Conservation (phyloP, 2,888 invertebrate species). For the Standfussiana lucernea region DNA sequence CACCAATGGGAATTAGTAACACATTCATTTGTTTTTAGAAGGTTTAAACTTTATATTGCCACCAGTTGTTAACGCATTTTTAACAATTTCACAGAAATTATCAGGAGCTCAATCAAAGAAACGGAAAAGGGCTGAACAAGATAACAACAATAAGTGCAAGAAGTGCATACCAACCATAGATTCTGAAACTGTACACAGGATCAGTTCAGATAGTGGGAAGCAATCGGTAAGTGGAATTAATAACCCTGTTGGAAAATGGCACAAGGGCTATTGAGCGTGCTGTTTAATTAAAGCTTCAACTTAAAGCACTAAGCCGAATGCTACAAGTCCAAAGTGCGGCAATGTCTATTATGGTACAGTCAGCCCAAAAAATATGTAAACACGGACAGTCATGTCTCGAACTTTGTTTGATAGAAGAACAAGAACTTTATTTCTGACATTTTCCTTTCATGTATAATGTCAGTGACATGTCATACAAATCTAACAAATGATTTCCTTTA, state of each 20-base stretch:
- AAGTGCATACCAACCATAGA: slow-evolving; percentile 77
- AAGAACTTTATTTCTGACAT: too few species aligned
- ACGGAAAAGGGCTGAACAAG: slow-evolving; percentile 84
- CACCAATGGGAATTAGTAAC: background rate
- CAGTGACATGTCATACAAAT: too few species aligned
- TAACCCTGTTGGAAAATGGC: background rate
- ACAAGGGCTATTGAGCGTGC: background rate
- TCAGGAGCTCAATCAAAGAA: slow-evolving; percentile 79
- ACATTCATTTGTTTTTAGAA: background rate
- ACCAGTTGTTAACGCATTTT: background rate
- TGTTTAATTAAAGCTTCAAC: background rate
- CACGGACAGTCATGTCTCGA: background rate
- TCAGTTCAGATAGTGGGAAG: slow-evolving; percentile 60
- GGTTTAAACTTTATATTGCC: too few species aligned
- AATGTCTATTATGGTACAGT: background rate
- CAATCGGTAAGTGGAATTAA: slow-evolving; percentile 76
- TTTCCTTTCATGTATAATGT: too few species aligned
- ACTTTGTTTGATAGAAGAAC: too few species aligned
- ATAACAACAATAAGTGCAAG: slow-evolving; percentile 82
- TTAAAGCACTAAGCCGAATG: background rate
- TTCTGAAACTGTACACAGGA: slow-evolving; percentile 60
- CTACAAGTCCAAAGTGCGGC: background rate
- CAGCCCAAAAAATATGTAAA: background rate
- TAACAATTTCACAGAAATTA: slow-evolving; percentile 75
- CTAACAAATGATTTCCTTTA: too few species aligned